Base-by-base conservation (phyloP, 2,797 vertebrate species). In the Tadarida brasiliensis region DNA sequence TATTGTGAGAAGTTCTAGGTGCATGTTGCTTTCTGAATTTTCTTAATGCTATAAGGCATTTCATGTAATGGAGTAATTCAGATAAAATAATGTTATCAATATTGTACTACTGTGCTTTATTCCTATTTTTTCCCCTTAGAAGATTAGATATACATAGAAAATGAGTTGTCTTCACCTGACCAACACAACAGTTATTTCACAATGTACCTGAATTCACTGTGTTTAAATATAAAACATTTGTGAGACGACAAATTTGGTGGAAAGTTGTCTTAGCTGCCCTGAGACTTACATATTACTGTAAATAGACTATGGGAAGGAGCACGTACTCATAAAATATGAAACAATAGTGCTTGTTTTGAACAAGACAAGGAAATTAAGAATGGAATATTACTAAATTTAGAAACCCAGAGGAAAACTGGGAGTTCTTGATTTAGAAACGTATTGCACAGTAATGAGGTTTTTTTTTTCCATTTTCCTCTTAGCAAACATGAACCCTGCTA, bases 281-380 rank as follows among this genome's bases (percentile, higher is more conserved):
- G 19, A 51, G 44, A 92, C 84, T 86, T 51, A 80, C 39, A 30
- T 65, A 30, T 95, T 96, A 70, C 84, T 33, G n/a, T 95, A 95
- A 95, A 92, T 80, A 87, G 94, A 67, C 54, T 61, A 26, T n/a
- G 51, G 59, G 78, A 80, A 95, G 73, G 33, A 82, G 28, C 70
- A 28, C 0, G 0, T 85, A 49, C 49, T 98, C 94, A 97, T 97
- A 78, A 98, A 97, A 97, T 97, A 97, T 97, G 94, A 95, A 97
- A 88, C 51, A 84, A 87, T 61, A 28, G 44, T 78, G n/a, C 87
- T 91, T 96, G 30, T 93, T 96, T 95, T 85, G 86, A 94, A 71
- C 49, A 30, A 88, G 51, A 26, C 28, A 70, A 71, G 67, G 73
- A 44, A 85, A 93, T 94, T 91, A 96, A 93, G 49, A 94, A 82